phyloP scores from a whole-genome alignment of 2,888 invertebrate genomes.

The Prenolepis imparis region DNA sequence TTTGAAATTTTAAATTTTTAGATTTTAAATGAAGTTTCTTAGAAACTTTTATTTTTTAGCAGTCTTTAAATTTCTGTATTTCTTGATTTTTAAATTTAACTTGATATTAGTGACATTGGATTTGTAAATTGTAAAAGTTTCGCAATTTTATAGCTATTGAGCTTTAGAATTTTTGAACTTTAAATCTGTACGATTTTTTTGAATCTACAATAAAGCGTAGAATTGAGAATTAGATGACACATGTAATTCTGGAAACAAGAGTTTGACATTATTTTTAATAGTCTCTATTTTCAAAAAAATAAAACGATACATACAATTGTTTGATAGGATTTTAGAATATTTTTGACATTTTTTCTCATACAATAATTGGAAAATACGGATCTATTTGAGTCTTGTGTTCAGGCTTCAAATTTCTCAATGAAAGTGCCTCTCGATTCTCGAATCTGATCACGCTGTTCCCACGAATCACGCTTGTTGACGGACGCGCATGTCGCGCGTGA shows the following conservation, averaged over 20 bases:
- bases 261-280: background rate
- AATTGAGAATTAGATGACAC: background rate
- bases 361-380: background rate
- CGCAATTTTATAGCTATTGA: background rate
- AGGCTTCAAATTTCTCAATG: constrained; percentile 7
- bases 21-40: background rate
- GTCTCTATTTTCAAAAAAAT: background rate
- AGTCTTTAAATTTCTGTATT: background rate
- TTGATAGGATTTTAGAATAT: background rate
- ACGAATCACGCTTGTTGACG: constrained; percentile 39
- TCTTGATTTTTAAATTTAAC: background rate
- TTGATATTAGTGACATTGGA: background rate
- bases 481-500: constrained; percentile 61
- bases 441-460: background rate
- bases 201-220: background rate
- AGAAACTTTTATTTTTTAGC: background rate
- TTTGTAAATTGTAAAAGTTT: background rate
- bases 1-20: background rate
- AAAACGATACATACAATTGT: background rate
- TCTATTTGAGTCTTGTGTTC: background rate
- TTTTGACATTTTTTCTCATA: background rate
- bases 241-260: background rate
- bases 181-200: background rate
- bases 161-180: background rate
- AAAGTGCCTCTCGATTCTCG: background rate